Evolutionary conservation across 2,888 invertebrate species (phyloP), one percentile per base, ranked within the genome.

Genomic region (Biston betularia): DNA sequence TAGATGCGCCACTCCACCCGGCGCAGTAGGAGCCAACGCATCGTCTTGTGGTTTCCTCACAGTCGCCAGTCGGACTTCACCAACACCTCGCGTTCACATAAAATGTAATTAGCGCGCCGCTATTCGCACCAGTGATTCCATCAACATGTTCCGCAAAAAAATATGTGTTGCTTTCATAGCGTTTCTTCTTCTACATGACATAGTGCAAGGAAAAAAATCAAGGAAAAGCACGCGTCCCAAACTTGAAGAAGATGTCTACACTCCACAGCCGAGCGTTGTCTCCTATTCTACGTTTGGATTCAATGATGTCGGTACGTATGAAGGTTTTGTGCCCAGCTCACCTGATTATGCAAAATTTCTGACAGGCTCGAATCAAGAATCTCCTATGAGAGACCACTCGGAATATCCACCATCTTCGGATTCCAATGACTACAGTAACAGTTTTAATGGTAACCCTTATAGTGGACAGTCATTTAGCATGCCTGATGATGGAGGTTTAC

Each of bases 261-360:
- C 86, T 12, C 86, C 89, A 6, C 89, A 91, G 68, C 92, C 93
- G 10, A 92, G 84, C 74, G 91, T 93, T 8, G 87, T 93, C 10
- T 89, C 93, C 1, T 93, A 93, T 75, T 92, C 93, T 1, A 90
- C 89, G 49, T 93, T 92, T 60, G 93, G 93, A 57, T 91, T 92
- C 72, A 92, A 92, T 54, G 92, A 93, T 77, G 92, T 92, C 46
- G 88, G 89, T 66, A 79, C 86, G 35, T 89, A 89, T 73, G 88
- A 91, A 71, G 92, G 91, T 3, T 92, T 92, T 64, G 82, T 92
- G 9, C 93, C 92, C 3, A 92, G 86, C 63, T 92, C 92, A 0
- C 90, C 92, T 40, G 93, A 93, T 69, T 91, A 89, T 70, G 80
- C 88, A 0, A 89, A 79, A 60, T 88, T 85, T 55, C 72, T 89